Evolutionary conservation across 2,797 vertebrate genomes (phyloP).

Genomic region (Denticeps clupeoides): DNA sequence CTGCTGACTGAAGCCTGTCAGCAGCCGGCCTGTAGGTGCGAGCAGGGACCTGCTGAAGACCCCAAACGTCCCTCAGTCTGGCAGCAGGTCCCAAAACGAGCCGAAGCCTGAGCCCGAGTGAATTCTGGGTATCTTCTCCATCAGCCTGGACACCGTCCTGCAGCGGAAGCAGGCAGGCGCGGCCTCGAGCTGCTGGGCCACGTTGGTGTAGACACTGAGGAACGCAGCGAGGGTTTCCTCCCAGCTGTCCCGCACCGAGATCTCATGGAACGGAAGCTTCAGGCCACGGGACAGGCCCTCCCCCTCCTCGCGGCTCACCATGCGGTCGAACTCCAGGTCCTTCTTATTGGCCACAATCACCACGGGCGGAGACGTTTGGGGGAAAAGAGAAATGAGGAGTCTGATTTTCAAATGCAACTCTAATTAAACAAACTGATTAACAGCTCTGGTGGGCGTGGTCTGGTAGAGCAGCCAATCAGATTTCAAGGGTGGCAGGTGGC

Average conservation of each 20-base stretch:
- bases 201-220: slow-evolving; percentile 48
- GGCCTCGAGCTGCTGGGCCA: slow-evolving; percentile 51
- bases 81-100: slow-evolving; percentile 61
- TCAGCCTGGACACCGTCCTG: slow-evolving; percentile 54
- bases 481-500: too few relatives aligned
- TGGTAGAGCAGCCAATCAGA: too few relatives aligned
- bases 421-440: too few relatives aligned
- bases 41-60: too few relatives aligned
- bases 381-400: too few relatives aligned
- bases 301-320: slow-evolving; percentile 55
- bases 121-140: slow-evolving; percentile 66
- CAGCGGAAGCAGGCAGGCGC: slow-evolving; percentile 52
- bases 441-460: too few relatives aligned
- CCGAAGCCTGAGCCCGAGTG: slow-evolving; percentile 59
- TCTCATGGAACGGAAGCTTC: slow-evolving; percentile 54
- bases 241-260: slow-evolving; percentile 61
- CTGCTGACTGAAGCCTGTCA: too few relatives aligned
- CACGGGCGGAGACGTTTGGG: too few relatives aligned
- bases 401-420: too few relatives aligned
- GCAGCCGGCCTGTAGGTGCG: too few relatives aligned
- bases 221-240: slow-evolving; percentile 59
- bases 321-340: slow-evolving; percentile 65
- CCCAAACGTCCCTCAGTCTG: slow-evolving; percentile 57
- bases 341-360: slow-evolving; percentile 65
- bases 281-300: slow-evolving; percentile 53